Conservation (phyloP, 2,888 invertebrate genomes). For the Doris montereyensis region DNA sequence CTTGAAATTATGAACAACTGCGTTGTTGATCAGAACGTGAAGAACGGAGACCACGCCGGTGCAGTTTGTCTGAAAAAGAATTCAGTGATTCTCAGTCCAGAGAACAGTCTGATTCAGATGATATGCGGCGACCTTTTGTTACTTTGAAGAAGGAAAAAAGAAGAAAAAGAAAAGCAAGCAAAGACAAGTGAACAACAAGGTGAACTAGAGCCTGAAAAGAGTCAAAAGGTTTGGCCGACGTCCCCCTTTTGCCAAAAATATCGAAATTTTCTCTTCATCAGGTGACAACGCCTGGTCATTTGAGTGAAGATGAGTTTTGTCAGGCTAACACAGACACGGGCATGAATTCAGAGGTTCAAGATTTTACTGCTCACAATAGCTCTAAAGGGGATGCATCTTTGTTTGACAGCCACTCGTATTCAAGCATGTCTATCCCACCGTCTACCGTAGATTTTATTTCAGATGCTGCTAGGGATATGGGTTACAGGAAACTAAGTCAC, state of each 20-base stretch:
- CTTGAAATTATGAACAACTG: too few relatives aligned
- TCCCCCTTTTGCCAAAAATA: too few relatives aligned
- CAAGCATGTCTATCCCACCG: too few relatives aligned
- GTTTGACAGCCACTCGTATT: background rate
- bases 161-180: slow-evolving; percentile 30
- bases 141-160: slow-evolving; percentile 21
- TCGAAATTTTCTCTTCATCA: too few relatives aligned
- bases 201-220: background rate
- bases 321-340: too few relatives aligned
- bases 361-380: background rate
- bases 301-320: too few relatives aligned
- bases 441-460: too few relatives aligned
- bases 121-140: slow-evolving; percentile 31
- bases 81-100: slow-evolving; percentile 21
- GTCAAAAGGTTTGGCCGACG: too few relatives aligned
- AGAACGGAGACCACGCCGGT: too few relatives aligned
- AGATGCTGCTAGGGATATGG: too few relatives aligned
- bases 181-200: background rate
- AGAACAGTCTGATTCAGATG: slow-evolving; percentile 13
- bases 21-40: too few relatives aligned
- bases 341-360: background rate
- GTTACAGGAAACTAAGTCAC: background rate
- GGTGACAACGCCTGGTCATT: too few relatives aligned
- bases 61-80: slow-evolving; percentile 3
- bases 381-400: slow-evolving; percentile 10